These are phyloP conservation scores for Drosophila recens DNA, from an alignment of 2,888 invertebrate genomes.

Conservation along the genomic window DNA sequence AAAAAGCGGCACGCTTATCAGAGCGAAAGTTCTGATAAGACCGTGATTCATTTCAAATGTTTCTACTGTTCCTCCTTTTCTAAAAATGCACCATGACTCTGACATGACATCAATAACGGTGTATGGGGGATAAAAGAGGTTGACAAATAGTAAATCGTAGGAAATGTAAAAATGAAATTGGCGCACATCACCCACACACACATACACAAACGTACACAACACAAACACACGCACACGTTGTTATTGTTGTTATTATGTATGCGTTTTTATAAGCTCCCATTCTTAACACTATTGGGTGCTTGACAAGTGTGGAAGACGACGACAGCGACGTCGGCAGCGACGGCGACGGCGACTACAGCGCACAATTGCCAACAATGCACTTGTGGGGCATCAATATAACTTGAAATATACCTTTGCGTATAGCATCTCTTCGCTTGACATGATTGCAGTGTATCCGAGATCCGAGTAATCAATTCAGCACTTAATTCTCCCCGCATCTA, in stretches of 20 bases:
- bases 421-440: conserved; percentile 85
- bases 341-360: conserved; percentile 51
- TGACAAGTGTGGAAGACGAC: conserved; percentile 31
- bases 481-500: conserved; percentile 26
- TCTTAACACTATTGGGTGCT: conserved; percentile 70
- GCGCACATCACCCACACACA: conserved; percentile 34
- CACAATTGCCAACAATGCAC: conserved; percentile 74
- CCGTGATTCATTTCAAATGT: conserved; percentile 58
- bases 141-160: conserved; percentile 14
- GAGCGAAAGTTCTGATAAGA: conserved; percentile 58
- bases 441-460: conserved; percentile 62
- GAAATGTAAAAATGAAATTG: conserved; percentile 46
- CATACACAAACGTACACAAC: conserved; percentile 11
- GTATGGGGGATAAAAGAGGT: conserved; percentile 20
- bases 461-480: conserved; percentile 27
- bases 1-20: conserved; percentile 57
- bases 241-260: conserved; percentile 61
- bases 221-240: conserved; percentile 14
- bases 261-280: conserved; percentile 61
- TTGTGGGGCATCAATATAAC: conserved; percentile 83
- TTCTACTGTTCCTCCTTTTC: conserved; percentile 29
- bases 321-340: conserved; percentile 41
- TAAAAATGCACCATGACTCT: conserved; percentile 43
- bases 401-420: conserved; percentile 84
- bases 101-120: conserved; percentile 64